A percentile compares a stretch with the other conserved stretches of the same genome.
These are phyloP conservation scores for Leptopilina drosophilae DNA, from an alignment of 2,888 invertebrate species.

Conservation along the genomic window DNA sequence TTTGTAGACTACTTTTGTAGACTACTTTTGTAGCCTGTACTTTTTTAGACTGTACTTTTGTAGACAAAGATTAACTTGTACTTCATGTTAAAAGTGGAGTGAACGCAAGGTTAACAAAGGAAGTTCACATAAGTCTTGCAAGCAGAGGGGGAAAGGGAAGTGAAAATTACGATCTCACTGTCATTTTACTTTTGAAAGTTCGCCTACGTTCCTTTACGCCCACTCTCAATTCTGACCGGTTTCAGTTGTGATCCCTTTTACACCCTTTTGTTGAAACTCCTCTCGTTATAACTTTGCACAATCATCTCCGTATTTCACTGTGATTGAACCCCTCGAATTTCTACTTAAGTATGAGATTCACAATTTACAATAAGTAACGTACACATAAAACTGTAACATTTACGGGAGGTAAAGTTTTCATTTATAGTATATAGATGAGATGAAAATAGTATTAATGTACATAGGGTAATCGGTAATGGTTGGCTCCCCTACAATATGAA, in stretches of 20 bases:
- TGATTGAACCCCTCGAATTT: constrained; percentile 15
- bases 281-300: constrained; percentile 60
- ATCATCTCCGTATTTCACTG: constrained; percentile 60
- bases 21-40: too few relatives aligned
- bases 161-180: constrained; percentile 74
- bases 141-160: constrained; percentile 56
- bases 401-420: too few relatives aligned
- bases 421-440: too few relatives aligned
- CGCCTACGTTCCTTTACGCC: constrained; percentile 62
- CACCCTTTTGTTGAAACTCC: constrained; percentile 47
- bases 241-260: constrained; percentile 23
- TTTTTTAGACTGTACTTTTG: background rate
- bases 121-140: constrained; percentile 66
- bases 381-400: background rate
- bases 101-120: constrained; percentile 67
- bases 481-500: too few relatives aligned
- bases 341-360: background rate
- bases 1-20: background rate
- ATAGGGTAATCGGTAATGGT: too few relatives aligned
- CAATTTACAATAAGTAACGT: background rate
- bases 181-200: constrained; percentile 49
- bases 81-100: constrained; percentile 55
- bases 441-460: too few relatives aligned
- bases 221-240: constrained; percentile 52
- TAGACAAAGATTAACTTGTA: constrained; percentile 71